Evolutionary conservation across 1,140 invertebrate genomes (phyloP).

Genomic region (Dufourea novaeangliae): DNA sequence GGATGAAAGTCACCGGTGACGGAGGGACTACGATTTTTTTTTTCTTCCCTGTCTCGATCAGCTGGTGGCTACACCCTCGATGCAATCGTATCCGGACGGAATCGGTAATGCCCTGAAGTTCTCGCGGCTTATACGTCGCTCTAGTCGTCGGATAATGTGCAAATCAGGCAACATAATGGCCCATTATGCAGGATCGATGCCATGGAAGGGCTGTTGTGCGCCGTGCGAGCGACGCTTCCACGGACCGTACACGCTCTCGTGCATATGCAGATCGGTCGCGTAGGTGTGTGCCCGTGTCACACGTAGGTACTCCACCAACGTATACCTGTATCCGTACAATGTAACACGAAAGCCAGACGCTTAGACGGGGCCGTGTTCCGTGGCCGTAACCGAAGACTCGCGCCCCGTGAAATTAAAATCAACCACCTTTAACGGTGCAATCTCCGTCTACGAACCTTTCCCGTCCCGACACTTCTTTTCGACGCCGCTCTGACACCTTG

Average conservation of each 20-base stretch:
- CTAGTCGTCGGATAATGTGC: constrained; percentile 49
- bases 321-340: background rate
- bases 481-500: background rate
- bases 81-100: background rate
- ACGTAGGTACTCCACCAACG: background rate
- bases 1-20: background rate
- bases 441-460: constrained; percentile 71
- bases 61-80: background rate
- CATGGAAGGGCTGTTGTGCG: constrained; percentile 40
- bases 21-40: background rate
- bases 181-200: constrained; percentile 57
- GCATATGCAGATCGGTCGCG: background rate
- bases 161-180: constrained; percentile 54
- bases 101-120: constrained; percentile 33
- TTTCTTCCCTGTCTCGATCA: background rate
- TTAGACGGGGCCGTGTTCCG: constrained; percentile 71
- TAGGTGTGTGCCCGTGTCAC: background rate
- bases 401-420: constrained; percentile 81
- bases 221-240: constrained; percentile 16
- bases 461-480: background rate
- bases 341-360: constrained; percentile 33
- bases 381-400: constrained; percentile 79
- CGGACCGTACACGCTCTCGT: constrained; percentile 15
- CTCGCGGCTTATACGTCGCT: constrained; percentile 37
- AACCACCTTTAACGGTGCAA: constrained; percentile 78